Conservation (phyloP, 2,888 invertebrate species). For the Xestia rhomboidea region DNA sequence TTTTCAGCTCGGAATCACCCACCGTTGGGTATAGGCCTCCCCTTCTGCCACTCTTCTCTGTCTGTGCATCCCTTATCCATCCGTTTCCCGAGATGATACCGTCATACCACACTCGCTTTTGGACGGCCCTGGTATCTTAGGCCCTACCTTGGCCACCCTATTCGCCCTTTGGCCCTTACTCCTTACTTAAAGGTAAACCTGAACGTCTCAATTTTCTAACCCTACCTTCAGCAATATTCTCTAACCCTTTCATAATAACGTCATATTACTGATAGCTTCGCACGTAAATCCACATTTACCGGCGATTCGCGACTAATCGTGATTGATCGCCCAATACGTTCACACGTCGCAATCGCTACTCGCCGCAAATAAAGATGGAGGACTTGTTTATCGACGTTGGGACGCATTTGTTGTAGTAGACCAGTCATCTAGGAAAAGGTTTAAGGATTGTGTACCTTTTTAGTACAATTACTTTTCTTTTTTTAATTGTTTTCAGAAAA, state of each 20-base stretch:
- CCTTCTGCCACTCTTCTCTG: too few relatives aligned
- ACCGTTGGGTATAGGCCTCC: too few relatives aligned
- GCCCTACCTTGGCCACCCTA: too few relatives aligned
- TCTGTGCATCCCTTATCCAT: too few relatives aligned
- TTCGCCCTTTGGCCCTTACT: not conserved
- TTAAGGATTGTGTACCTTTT: not conserved
- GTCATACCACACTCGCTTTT: too few relatives aligned
- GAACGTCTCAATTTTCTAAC: not conserved
- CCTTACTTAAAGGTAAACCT: not conserved
- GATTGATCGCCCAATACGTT: slow-evolving; percentile 48
- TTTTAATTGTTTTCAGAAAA: not conserved
- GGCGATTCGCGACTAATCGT: slow-evolving; percentile 34
- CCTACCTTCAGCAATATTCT: not conserved
- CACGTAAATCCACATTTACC: slow-evolving; percentile 41
- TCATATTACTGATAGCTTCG: slow-evolving; percentile 10
- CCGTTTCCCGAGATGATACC: too few relatives aligned
- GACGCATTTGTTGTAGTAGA: not conserved
- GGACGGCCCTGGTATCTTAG: too few relatives aligned
- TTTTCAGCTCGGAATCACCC: too few relatives aligned
- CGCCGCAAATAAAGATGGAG: slow-evolving; percentile 61
- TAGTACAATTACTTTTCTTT: too few relatives aligned
- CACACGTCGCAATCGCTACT: not conserved
- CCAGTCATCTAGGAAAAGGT: not conserved
- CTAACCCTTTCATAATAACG: not conserved
- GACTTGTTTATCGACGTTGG: slow-evolving; percentile 34